Evolutionary conservation across 2,888 invertebrate genomes (phyloP).

Genomic region (Meandrusa payeni): DNA sequence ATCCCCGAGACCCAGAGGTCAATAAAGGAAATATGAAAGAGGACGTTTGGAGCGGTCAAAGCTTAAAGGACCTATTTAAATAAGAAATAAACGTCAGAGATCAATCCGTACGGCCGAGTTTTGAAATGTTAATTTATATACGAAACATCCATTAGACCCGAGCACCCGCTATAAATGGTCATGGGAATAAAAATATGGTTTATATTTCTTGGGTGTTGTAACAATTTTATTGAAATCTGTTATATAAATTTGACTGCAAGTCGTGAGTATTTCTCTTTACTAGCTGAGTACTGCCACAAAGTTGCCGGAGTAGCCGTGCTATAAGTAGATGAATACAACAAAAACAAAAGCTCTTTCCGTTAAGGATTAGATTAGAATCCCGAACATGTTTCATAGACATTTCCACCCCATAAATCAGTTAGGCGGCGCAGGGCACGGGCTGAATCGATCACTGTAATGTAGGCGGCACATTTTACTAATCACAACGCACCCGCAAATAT

Average conservation of each 20-base stretch:
- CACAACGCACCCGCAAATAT: neutral
- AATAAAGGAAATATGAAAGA: conserved; percentile 13
- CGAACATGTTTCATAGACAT: too few species aligned
- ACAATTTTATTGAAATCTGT: too few species aligned
- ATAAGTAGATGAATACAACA: too few species aligned
- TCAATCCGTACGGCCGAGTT: conserved; percentile 7
- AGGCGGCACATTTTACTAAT: conserved; percentile 1
- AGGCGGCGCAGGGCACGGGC: neutral
- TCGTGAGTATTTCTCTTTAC: too few species aligned
- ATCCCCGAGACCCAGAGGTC: neutral
- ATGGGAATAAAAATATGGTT: conserved; percentile 9
- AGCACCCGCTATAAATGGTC: conserved; percentile 6
- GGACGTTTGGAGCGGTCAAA: conserved; percentile 4
- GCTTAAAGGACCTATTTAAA: conserved; percentile 20
- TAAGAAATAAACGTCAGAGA: conserved; percentile 20
- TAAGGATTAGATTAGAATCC: too few species aligned
- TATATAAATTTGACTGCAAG: too few species aligned
- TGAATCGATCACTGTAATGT: conserved; percentile 1
- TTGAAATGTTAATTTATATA: conserved; percentile 23
- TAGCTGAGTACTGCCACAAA: too few species aligned
- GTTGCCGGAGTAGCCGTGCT: too few species aligned
- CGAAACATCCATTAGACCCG: conserved; percentile 16
- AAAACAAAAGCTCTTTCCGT: too few species aligned
- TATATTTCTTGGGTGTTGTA: too few species aligned
- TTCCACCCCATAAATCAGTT: neutral